Conservation (phyloP, 2,888 invertebrate species). For the Heteromurus nitidus region DNA sequence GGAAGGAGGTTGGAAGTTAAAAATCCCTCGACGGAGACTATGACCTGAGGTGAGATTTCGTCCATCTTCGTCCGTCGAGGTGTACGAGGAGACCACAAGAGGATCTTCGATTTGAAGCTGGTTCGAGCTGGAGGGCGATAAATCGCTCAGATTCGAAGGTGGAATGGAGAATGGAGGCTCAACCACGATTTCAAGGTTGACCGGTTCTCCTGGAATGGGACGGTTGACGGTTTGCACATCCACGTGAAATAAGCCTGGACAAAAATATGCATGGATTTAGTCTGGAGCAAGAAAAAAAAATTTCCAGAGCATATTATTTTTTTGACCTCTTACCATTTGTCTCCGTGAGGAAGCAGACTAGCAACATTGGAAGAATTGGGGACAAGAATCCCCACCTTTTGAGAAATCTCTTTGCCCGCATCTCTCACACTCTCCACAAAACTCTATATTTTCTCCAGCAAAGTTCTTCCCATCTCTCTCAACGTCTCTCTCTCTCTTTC, state of each 20-base stretch:
- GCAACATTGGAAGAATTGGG: not conserved
- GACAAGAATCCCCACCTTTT: too few species aligned
- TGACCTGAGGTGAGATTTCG: conserved; percentile 40
- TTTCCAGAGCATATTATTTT: not conserved
- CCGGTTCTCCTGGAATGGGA: conserved; percentile 60
- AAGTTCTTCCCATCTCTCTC: too few species aligned
- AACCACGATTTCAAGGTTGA: conserved; percentile 65
- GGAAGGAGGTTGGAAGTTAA: conserved; percentile 37
- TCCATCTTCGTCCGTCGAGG: not conserved
- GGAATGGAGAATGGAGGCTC: conserved; percentile 43
- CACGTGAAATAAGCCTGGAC: conserved; percentile 63
- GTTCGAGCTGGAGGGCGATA: conserved; percentile 5
- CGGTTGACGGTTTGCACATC: conserved; percentile 64
- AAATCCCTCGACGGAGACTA: conserved; percentile 56
- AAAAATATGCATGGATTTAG: too few species aligned
- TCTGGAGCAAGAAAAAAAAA: not conserved
- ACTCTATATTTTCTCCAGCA: not conserved
- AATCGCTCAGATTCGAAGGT: conserved; percentile 6
- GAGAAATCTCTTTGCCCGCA: not conserved
- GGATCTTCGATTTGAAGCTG: not conserved
- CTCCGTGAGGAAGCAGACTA: too few species aligned
- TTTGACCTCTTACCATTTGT: not conserved
- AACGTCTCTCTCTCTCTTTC: too few species aligned
- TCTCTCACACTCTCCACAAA: not conserved
- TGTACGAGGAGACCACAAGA: not conserved